Evolutionary conservation across 1,140 invertebrate genomes (phyloP), one percentile per base, ranked within the genome.

Genomic region (Drosophila funebris): DNA sequence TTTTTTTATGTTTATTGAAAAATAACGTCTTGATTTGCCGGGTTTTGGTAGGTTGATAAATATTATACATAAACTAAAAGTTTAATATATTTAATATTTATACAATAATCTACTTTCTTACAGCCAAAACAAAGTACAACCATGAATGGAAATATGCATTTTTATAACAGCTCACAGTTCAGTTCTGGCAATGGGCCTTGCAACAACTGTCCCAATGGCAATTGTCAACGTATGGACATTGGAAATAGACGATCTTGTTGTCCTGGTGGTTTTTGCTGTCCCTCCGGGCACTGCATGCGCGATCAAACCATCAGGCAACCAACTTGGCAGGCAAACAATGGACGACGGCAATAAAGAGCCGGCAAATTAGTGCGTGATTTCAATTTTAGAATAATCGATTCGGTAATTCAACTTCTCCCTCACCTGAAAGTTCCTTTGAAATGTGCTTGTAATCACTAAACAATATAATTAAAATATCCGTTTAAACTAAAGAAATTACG

Each of bases 131-230:
- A n/a, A n/a, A 14, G n/a, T 58, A 46, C 14, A 9, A 68, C 4
- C 11, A 82, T 82, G 79, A 53, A 82, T 36, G 79, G 78, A 58
- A 27, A 48, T 16, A 18, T 11, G 24, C 24, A 33, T 18, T 44
- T 22, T 13, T 14, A 36, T 44, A 20, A 33, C 22, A 39, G 14
- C 11, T 9, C 13, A 2, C 74, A 14, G 9, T 24, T 0, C n/a
- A 20, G 0, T 20, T 39, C 11, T 13, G 27, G 13, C 13, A n/a
- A 29, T n/a, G 67, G 53, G 1, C n/a, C 24, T 6, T 37, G 41
- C 8, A 39, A 9, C n/a, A 71, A 39, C 8, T 83, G 79, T 31
- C 22, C 61, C 2, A 62, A 66, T 20, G 80, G 79, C 33, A 60
- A 16, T 3, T 83, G 71, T 18, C 16, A 22, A 0, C 53, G 71